Evolutionary conservation across 2,888 invertebrate genomes (phyloP), one percentile per base, ranked within the genome.

Genomic region (Chalcosyrphus nemorum): DNA sequence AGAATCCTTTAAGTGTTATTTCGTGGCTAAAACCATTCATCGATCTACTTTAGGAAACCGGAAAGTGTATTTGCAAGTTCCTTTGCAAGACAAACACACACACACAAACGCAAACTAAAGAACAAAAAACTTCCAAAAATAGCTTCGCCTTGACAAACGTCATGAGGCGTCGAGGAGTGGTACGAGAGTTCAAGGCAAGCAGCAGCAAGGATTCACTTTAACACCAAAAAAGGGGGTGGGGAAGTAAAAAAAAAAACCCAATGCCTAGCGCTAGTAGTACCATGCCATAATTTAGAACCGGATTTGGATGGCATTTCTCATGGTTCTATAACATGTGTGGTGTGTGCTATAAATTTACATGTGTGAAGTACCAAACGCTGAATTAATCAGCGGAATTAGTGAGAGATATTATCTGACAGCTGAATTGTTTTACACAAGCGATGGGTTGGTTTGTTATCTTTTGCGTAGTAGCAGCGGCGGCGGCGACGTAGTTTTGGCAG

Each of bases 321-420:
- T 52, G 45, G 47, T 75, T 17, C 9, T 24, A 32, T 9, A 32
- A 32, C 32, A 59, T n/a, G 57, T 4, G 24, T 24, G 24, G 24
- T 24, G 24, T 19, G n/a, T 19, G 21, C 13, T 38, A 61, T 38
- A 29, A 61, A 66, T 68, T 75, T 63, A 47, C 75, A 81, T 81
- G 61, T 59, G 38, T 47, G 54, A 43, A 80, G 61, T 59, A 45
- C 32, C 43, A 43, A n/a, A 24, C 32, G 41, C 45, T 75, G 68
- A 75, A 81, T 81, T 75, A 75, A 81, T 70, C 66, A 75, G 32
- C 47, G 35, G 74, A 61, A 54, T 75, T 57, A 50, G 54, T 6
- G 41, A 50, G 47, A 57, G 43, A 71, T 71, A 78, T 15, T n/a
- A 78, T 54, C 56, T 71, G 71, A 56, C 71, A 71, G 56, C n/a